These are phyloP conservation scores for Dysdera silvatica DNA, from an alignment of 1,140 invertebrate species.

Conservation along the genomic window DNA sequence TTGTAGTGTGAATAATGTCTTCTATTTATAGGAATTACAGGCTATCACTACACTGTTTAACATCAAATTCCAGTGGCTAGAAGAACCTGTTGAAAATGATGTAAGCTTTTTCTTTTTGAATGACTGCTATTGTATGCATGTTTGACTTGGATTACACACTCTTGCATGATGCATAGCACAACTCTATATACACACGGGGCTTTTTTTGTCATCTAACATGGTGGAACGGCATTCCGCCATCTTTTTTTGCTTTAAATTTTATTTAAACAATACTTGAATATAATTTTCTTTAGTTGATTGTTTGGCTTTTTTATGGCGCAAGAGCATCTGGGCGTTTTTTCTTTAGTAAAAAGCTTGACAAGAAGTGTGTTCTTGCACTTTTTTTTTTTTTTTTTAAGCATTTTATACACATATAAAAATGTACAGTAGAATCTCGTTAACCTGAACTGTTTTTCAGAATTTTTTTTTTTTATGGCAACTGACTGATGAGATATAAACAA, in stretches of 20 bases:
- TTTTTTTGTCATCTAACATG: too few species aligned
- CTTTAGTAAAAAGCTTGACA: too few species aligned
- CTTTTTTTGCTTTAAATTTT: background rate
- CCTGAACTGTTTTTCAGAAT: too few species aligned
- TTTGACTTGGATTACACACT: background rate
- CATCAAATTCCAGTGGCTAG: slow-evolving; percentile 53
- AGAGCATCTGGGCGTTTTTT: too few species aligned
- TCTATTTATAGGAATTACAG: slow-evolving; percentile 56
- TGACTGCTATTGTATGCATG: background rate
- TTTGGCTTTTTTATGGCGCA: too few species aligned
- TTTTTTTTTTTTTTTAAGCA: too few species aligned
- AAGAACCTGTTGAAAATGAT: slow-evolving; percentile 52
- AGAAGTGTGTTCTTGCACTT: too few species aligned
- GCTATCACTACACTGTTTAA: slow-evolving; percentile 58
- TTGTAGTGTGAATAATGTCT: background rate
- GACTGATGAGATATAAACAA: too few species aligned
- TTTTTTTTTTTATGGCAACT: too few species aligned
- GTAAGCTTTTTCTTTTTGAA: slow-evolving; percentile 35
- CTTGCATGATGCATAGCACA: background rate
- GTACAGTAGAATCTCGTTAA: too few species aligned
- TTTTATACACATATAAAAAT: too few species aligned
- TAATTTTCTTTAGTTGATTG: background rate
- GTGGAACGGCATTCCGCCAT: background rate
- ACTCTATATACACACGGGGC: background rate
- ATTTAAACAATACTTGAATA: background rate